Conservation (phyloP, 2,113 vertebrate genomes). For the Dromiciops gliroides region DNA sequence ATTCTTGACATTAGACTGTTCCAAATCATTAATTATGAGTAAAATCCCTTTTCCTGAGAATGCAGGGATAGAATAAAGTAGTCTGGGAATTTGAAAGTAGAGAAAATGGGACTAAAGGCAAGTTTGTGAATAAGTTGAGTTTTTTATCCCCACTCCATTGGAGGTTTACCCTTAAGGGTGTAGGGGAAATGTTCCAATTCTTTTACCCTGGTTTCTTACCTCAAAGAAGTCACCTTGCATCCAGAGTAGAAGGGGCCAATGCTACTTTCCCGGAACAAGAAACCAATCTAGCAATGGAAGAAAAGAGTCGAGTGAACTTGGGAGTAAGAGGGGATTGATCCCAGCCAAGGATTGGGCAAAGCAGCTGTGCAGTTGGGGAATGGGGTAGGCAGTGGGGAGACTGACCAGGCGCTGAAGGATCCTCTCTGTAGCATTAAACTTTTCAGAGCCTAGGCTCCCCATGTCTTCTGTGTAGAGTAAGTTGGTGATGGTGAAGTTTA, state of each 20-base stretch:
- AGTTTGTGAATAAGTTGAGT: neutral
- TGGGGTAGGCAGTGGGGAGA: neutral
- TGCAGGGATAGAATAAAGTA: neutral
- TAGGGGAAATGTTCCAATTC: neutral
- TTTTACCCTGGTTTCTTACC: constrained; percentile 60
- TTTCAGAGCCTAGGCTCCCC: constrained; percentile 41
- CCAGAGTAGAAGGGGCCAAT: constrained; percentile 56
- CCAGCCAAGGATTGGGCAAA: neutral
- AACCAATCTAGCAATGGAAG: constrained; percentile 69
- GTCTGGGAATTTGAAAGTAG: neutral
- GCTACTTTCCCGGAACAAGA: constrained; percentile 58
- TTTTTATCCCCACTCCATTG: neutral
- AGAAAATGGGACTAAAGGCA: neutral
- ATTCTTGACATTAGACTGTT: too few relatives aligned
- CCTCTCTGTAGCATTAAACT: constrained; percentile 74
- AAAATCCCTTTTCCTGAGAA: neutral
- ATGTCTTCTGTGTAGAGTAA: constrained; percentile 72
- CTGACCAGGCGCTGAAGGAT: constrained; percentile 76
- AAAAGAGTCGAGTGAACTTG: neutral
- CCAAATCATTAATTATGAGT: neutral
- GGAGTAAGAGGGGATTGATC: neutral
- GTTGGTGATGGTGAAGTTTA: constrained; percentile 82
- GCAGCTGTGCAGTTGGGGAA: neutral
- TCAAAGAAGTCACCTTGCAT: constrained; percentile 70
- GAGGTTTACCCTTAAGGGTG: neutral